Evolutionary conservation across 1,140 invertebrate species (phyloP).

Genomic region (Reticulitermes speratus): DNA sequence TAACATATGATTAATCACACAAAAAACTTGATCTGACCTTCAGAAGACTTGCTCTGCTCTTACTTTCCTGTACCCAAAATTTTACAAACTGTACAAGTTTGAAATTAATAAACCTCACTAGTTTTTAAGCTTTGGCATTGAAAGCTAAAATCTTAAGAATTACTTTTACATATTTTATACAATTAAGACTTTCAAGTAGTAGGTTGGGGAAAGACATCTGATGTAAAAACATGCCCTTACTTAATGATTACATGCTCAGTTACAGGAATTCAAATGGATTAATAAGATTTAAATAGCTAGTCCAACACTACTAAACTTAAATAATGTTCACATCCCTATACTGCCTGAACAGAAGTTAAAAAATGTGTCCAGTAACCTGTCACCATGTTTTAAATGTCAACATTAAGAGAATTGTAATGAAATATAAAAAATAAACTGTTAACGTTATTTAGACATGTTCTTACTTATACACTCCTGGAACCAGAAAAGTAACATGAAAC

Average conservation of each 20-base stretch:
- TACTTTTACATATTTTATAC: background rate
- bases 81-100: conserved; percentile 5
- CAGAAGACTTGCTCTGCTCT: background rate
- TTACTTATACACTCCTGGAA: too few relatives aligned
- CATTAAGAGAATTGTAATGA: too few relatives aligned
- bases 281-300: background rate
- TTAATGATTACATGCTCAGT: background rate
- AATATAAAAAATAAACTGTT: too few relatives aligned
- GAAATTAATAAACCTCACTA: background rate
- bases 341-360: background rate
- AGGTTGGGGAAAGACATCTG: background rate
- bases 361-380: background rate
- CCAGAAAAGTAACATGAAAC: too few relatives aligned
- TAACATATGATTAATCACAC: background rate
- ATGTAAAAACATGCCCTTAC: background rate
- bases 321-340: background rate
- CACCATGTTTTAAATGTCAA: background rate
- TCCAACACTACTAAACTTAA: background rate
- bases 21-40: background rate
- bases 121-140: background rate
- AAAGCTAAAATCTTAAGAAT: background rate
- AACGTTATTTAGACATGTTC: too few relatives aligned
- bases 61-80: background rate
- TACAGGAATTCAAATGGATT: background rate
- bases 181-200: background rate